These are phyloP conservation scores for Panonychus citri DNA, from an alignment of 1,140 invertebrate species.

Conservation along the genomic window DNA sequence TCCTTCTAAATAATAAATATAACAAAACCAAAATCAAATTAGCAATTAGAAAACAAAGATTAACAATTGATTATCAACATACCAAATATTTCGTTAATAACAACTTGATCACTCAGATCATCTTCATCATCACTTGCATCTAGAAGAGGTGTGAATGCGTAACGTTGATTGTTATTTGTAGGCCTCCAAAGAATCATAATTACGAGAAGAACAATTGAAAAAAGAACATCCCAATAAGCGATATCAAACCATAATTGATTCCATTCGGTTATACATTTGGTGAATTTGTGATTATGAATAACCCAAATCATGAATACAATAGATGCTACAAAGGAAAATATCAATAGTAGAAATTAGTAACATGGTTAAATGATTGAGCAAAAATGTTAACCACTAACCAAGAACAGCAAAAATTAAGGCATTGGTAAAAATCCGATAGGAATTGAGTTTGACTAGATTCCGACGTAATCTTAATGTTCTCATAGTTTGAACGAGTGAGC, in stretches of 20 bases:
- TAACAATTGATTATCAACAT: constrained; percentile 1
- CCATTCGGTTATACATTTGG: constrained; percentile 51
- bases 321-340: constrained; percentile 30
- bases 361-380: neutral
- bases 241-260: constrained; percentile 75
- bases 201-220: constrained; percentile 57
- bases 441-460: constrained; percentile 61
- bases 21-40: constrained; percentile 4
- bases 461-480: constrained; percentile 54
- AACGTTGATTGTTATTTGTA: constrained; percentile 79
- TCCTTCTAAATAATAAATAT: constrained; percentile 22
- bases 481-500: constrained; percentile 62
- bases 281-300: constrained; percentile 41
- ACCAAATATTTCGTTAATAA: constrained; percentile 46
- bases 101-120: constrained; percentile 21
- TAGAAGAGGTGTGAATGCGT: constrained; percentile 71
- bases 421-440: constrained; percentile 82
- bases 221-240: constrained; percentile 78
- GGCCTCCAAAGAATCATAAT: constrained; percentile 88
- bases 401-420: constrained; percentile 68
- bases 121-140: constrained; percentile 52
- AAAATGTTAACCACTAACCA: constrained; percentile 19
- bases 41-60: constrained; percentile 2
- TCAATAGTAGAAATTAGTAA: constrained; percentile 3
- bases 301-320: constrained; percentile 79